These are phyloP conservation scores for Oryzias sinensis DNA, from an alignment of 2,797 vertebrate genomes.

Conservation along the genomic window DNA sequence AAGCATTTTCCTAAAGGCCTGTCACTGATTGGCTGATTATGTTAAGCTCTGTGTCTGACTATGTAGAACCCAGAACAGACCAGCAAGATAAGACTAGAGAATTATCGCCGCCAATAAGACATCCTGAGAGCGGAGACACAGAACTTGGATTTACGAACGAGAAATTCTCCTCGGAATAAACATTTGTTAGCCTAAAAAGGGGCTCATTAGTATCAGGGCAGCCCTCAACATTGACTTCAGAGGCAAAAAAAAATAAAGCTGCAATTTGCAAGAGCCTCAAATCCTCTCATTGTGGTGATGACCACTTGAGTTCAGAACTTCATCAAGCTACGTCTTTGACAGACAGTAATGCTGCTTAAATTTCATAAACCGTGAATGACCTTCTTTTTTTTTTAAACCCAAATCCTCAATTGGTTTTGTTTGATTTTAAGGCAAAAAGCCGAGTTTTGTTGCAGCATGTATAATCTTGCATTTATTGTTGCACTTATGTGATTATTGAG, in stretches of 20 bases:
- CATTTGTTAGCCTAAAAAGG: not conserved
- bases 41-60: conserved; percentile 39
- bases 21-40: conserved; percentile 38
- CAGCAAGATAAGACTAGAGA: conserved; percentile 51
- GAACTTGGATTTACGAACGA: not conserved
- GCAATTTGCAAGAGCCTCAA: not conserved
- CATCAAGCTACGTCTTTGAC: conserved; percentile 11
- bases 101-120: not conserved
- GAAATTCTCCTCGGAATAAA: not conserved
- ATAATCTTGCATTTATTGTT: too few species aligned
- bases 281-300: not conserved
- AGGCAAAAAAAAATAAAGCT: not conserved
- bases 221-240: not conserved
- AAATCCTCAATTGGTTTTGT: conserved; percentile 26
- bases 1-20: conserved; percentile 11
- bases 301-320: conserved; percentile 3
- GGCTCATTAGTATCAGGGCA: not conserved
- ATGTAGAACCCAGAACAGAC: conserved; percentile 36
- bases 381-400: conserved; percentile 1
- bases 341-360: conserved; percentile 17
- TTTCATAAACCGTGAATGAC: conserved; percentile 8
- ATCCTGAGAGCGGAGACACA: not conserved
- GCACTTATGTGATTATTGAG: too few species aligned
- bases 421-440: conserved; percentile 13
- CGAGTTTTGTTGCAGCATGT: conserved; percentile 15